phyloP scores from a whole-genome alignment of 2,113 vertebrate species.

The Corydoras maculifer region DNA sequence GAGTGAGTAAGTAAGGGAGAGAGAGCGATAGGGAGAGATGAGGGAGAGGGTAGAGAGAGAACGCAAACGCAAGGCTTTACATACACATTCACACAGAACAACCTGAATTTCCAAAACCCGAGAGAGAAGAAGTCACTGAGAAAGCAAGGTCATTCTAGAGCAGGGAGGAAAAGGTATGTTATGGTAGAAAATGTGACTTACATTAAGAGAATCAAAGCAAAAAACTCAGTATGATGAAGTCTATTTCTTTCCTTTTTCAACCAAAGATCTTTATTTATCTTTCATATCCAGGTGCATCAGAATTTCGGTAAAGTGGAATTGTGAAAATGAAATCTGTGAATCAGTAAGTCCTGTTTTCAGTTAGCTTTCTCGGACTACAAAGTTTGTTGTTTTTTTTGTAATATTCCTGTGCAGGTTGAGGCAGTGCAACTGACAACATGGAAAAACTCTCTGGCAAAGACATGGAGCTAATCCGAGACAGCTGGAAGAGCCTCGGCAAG shows the following conservation, averaged over 20 bases:
- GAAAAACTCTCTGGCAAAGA: conserved; percentile 70
- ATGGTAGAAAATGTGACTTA: conserved; percentile 5
- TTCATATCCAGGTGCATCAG: conserved; percentile 53
- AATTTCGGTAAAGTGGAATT: conserved; percentile 39
- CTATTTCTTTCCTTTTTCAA: neutral
- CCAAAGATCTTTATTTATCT: conserved; percentile 30
- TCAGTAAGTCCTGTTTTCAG: conserved; percentile 35
- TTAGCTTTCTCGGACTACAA: conserved; percentile 11
- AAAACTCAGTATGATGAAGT: neutral
- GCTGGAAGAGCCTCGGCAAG: conserved; percentile 80
- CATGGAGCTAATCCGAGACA: conserved; percentile 82
- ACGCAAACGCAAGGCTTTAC: conserved; percentile 56
- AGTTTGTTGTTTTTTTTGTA: conserved; percentile 13
- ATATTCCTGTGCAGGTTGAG: conserved; percentile 15
- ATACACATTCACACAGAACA: conserved; percentile 48
- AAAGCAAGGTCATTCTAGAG: conserved; percentile 54
- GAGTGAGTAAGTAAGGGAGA: conserved; percentile 27
- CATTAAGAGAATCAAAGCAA: neutral
- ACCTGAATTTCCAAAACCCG: conserved; percentile 46
- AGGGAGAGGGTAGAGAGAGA: conserved; percentile 43
- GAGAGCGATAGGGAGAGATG: conserved; percentile 46
- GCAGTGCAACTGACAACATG: conserved; percentile 48
- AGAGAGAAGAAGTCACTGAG: conserved; percentile 54
- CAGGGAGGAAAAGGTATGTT: conserved; percentile 51
- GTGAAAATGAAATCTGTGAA: conserved; percentile 35